Evolutionary conservation across 2,797 vertebrate species (phyloP), one percentile per base, ranked within the genome.

Genomic region (Cuniculus paca): DNA sequence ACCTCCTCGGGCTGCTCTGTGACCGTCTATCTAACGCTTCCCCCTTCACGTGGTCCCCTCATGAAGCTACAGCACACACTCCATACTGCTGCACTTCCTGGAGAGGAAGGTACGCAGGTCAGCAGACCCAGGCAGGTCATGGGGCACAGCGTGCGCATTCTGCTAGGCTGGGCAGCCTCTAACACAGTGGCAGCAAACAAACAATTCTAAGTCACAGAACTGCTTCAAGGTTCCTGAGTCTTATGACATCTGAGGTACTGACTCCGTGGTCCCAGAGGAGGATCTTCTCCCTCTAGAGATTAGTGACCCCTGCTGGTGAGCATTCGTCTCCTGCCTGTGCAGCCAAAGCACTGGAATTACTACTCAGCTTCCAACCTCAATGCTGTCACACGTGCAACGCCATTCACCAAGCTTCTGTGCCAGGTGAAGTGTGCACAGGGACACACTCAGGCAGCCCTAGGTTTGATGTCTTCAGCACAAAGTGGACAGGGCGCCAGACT

Each of bases 341-440:
- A 39, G 50, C 39, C 36, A n/a, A 61, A 58, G 26, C 5, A 7
- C 78, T 28, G 19, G 28, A n/a, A 48, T 56, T 36, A 31, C 63
- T 36, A 52, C 42, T 61, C 88, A 12, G 54, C 31, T 63, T 63
- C 70, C n/a, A 95, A 70, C 34, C 31, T 34, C 42, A 17, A 5
- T 4, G 28, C 2, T 72, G 19, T 50, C 34, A 36, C 14, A 39
- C 28, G 17, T 17, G 36, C 45, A 52, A 10, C 88, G 61, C 10
- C 42, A 9, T 5, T 12, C 6, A 13, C 17, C 56, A 50, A 2
- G 34, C 12, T 17, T 68, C 31, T 14, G 0, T 12, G 17, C 45
- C 5, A 61, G 56, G 61, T 42, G 5, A 42, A 54, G 39, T 0
- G 0, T 1, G 0, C 0, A 0, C 50, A 31, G 28, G 2, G 52